These are phyloP conservation scores for Platichthys stellatus DNA, from an alignment of 2,113 vertebrate genomes.

Conservation along the genomic window DNA sequence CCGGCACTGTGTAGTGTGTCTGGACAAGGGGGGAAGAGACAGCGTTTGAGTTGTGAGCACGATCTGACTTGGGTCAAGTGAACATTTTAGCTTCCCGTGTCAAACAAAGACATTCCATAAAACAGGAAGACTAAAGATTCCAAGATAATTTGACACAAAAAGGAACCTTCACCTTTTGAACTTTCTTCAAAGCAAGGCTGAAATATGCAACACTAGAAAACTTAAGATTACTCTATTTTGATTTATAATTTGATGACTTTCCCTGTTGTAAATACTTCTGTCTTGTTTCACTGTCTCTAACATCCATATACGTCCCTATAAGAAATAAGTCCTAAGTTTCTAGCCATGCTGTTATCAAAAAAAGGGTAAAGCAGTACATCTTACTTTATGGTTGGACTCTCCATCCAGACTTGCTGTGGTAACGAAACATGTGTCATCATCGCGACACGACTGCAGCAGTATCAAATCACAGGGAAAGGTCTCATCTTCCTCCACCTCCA, in stretches of 20 bases:
- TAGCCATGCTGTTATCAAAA: not conserved
- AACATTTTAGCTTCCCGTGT: constrained; percentile 16
- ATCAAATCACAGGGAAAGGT: constrained; percentile 98
- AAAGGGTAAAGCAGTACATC: not conserved
- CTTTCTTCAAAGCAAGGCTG: too few relatives aligned
- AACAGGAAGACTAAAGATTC: not conserved
- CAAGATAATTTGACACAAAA: constrained; percentile 6
- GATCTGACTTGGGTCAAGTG: not conserved
- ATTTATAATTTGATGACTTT: too few relatives aligned
- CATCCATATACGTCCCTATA: too few relatives aligned
- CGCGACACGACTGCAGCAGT: constrained; percentile 88
- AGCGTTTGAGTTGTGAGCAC: constrained; percentile 1
- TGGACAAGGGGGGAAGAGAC: constrained; percentile 59
- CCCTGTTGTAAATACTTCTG: too few relatives aligned
- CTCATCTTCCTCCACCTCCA: constrained; percentile 92
- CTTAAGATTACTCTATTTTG: too few relatives aligned
- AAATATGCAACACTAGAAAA: too few relatives aligned
- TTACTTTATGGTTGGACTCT: constrained; percentile 97
- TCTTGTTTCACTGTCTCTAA: too few relatives aligned
- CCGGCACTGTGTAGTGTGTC: constrained; percentile 94
- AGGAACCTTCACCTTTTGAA: not conserved
- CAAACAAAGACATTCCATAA: not conserved
- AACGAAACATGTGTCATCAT: constrained; percentile 91
- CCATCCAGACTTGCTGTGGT: constrained; percentile 98
- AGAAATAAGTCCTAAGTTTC: too few relatives aligned